A percentile compares a stretch with the other conserved stretches of the same genome.
Evolutionary conservation across 2,888 invertebrate genomes (phyloP).

Genomic region (Drosophila mettleri): DNA sequence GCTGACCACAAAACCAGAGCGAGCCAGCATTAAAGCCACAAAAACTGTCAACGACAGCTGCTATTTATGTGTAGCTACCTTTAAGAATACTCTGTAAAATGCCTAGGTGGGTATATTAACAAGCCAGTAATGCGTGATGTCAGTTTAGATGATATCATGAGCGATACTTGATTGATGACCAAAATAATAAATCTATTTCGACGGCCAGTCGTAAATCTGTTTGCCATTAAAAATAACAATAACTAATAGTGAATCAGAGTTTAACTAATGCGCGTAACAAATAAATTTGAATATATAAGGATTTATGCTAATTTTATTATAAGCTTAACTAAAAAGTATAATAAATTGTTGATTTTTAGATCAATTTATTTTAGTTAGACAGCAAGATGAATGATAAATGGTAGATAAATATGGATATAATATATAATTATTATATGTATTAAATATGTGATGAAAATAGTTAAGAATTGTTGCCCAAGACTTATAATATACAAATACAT

Average conservation of each 20-base stretch:
- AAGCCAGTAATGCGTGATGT: background rate
- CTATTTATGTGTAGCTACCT: slow-evolving; percentile 51
- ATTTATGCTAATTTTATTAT: background rate
- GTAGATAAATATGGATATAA: background rate
- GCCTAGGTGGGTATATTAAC: slow-evolving; percentile 1
- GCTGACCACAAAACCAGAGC: slow-evolving; percentile 11
- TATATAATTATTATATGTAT: background rate
- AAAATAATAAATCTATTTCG: slow-evolving; percentile 1
- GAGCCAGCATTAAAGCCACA: slow-evolving; percentile 26
- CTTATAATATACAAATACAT: background rate
- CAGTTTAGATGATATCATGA: background rate
- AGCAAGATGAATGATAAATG: background rate
- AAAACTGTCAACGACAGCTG: slow-evolving; percentile 52
- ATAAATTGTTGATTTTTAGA: background rate
- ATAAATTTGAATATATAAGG: background rate
- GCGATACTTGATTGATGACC: slow-evolving; percentile 1
- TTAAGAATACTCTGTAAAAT: slow-evolving; percentile 31
- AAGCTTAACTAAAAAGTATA: background rate
- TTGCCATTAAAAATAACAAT: background rate
- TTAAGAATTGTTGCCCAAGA: too few relatives aligned
- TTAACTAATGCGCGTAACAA: background rate
- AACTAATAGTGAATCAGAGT: background rate
- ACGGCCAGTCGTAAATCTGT: background rate
- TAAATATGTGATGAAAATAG: too few relatives aligned
- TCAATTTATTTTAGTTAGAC: background rate